Base-by-base conservation (phyloP, 2,888 invertebrate genomes). In the Pseudanteris insignis region DNA sequence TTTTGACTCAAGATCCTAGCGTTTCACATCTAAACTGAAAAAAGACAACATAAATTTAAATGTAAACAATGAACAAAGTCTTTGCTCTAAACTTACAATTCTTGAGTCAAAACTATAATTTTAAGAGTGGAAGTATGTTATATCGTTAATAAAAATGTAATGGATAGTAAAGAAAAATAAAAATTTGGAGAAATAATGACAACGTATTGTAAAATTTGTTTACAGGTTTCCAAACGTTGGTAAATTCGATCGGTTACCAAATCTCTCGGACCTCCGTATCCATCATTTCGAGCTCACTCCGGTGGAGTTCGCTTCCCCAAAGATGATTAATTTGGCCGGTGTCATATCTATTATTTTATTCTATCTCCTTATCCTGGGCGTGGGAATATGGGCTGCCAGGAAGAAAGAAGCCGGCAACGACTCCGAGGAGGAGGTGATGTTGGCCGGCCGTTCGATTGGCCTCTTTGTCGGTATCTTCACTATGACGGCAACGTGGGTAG, bases 401-500 rank as follows among this genome's bases (percentile, higher is more conserved):
- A 98, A 97, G 83, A 96, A 96, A 78, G 89, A 90, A 65, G 81
- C 87, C 3, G 91, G 92, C 68, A 90, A 93, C 83, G 90, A 92
- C 81, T 92, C 92, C 43, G 94, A 94, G 79, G 98, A 97, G 82
- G 97, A 98, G 82, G 96, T 98, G 54, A 98, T 99, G 97, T 83
- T 99, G 78, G 99, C 98, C 0, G 98, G 98, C 5, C 85, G 98
- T 59, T 97, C 96, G 77, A 97, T 99, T 75, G 94, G 98, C 3
- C 85, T 97, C 41, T 91, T 98, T 77, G 97, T 99, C 53, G 98
- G 98, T 36, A 94, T 97, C 72, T 98, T 99, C 77, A 99, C 98
- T 18, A 99, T 99, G 98, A 99, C 98, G 77, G 97, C 98, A 34
- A 99, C 98, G 9, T 99, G 99, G 98, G 98, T 99, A 43, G 99